Evolutionary conservation across 2,797 vertebrate species (phyloP), one percentile per base, ranked within the genome.

Genomic region (Potorous gilbertii): DNA sequence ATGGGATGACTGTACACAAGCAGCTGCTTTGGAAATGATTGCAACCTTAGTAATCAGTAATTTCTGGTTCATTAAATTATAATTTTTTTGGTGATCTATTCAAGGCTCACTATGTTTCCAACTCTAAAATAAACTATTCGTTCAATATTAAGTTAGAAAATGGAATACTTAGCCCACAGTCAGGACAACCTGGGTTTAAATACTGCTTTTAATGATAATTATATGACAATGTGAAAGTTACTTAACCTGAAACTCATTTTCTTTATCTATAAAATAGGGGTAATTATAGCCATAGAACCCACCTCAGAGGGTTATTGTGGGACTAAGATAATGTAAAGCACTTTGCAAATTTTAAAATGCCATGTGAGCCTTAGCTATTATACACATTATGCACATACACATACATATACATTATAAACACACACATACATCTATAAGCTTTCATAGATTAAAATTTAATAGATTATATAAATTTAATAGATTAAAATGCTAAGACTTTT

Each of bases 241-340:
- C 9, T 87, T 27, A 87, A 95, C 81, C 93, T 91, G 40, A n/a
- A n/a, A 81, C 13, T 96, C 50, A 27, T 28, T 90, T 95, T 97
- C 89, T 29, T 93, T 91, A 31, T 94, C 95, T 97, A 54, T 34
- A 93, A 95, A 94, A 90, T 91, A 34, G 5, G 31, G 18, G 59
- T 28, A 96, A 54, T 57, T 93, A 94, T 31, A 92, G 56, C 52
- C 91, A 54, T 34, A 55, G 29, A 93, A 56, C 8, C 13, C 92
- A 54, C 29, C 81, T 93, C 74, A 29, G 34, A 93, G 52, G 4
- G 16, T 34, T 92, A 55, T 12, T 62, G 6, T 50, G 28, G 95
- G 21, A 0, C n/a, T 40, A n/a, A 94, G 92, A 94, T 52, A 89
- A 87, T 87, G 40, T 11, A 87, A 87, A 87, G 74, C 9, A 50